Evolutionary conservation across 30 jellyfish, hydroid and myxozoan species (phyloP), one percentile per base, ranked within the genome.

Genomic region (Pelagia noctiluca): DNA sequence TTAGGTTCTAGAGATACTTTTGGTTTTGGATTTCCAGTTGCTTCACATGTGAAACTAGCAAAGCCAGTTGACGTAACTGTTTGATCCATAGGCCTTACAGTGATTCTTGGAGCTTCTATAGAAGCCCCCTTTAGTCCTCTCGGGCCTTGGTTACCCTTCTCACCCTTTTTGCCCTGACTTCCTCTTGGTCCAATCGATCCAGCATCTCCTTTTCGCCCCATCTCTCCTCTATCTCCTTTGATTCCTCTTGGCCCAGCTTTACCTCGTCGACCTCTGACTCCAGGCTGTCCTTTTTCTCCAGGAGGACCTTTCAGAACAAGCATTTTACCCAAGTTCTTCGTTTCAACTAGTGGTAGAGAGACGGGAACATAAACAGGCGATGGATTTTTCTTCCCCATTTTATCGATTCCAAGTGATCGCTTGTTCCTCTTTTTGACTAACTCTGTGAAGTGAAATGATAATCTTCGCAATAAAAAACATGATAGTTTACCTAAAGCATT

Each of bases 11-110:
- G 57, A 26, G 87, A 3, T 1, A 76, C 22, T 33, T 7, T 32
- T 1, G 87, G 87, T 65, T 76, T 22, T 24, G 87, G 87, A 57
- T 76, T 30, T 34, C 87, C 87, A 8, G 75, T 35, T 12, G 87
- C 76, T 33, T 24, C 25, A 36, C 87, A 76, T 0, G 10, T 32
- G 37, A 76, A 36, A 3, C 65, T 76, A 4, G 69, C 67, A 30
- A 26, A 2, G 26, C 23, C 8, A 1, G 46, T 21, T 46, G 33
- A 60, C 18, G 10, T 25, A 1, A 19, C 52, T 7, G 87, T 21
- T 0, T 32, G 21, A 12, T 10, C 1, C n/a, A 18, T 12, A 24
- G 69, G 69, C 23, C 24, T 23, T 50, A 57, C 21, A 4, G 35
- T 22, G 0, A 76, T 76, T 3, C 57, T 35, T 12, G 87, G 78